Base-by-base conservation (phyloP, 2,888 invertebrate genomes). In the Odontocolon sp. region DNA sequence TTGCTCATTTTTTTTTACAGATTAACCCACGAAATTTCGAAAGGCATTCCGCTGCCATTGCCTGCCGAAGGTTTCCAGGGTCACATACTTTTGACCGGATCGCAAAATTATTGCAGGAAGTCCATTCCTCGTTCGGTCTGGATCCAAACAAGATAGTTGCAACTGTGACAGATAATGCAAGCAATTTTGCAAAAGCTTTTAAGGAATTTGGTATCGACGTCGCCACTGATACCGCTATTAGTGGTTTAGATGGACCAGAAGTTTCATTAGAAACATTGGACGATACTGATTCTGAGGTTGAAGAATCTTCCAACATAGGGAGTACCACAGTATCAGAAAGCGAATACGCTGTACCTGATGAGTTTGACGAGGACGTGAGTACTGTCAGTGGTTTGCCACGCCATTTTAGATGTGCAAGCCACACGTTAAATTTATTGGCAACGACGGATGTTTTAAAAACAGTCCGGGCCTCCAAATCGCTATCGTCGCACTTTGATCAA, bases 41-140 rank as follows among this genome's bases (percentile, higher is more conserved):
- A 23, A 28, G 72, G 23, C 56, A 56, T 26, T 66, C 72, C 16
- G 64, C 23, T 28, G 72, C 72, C 4, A 72, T 72, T 11, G 66
- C 59, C 8, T 70, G 70, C 11, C 52, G 70, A 40, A 40, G 74
- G 59, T 74, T 73, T 11, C 11, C 67, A 8, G 73, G 73, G 8
- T 21, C 67, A 8, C 71, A 71, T 63, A 52, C 71, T 5, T 50
- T 21, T 14, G 68, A 68, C n/a, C 45, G 42, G 38, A 61, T 74
- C 6, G 52, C 59, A 6, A 16, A 52, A 26, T 42, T 66, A 14
- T 14, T 68, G 9, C 16, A 23, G 16, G 54, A 68, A 8, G 45
- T 74, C 33, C 54, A 74, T 40, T 33, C 23, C 28, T 36, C 36
- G 21, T 74, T 36, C 26, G 45, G 63, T 28, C 42, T 63, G 9